phyloP scores from a whole-genome alignment of 2,113 vertebrate genomes.

The Sinocyclocheilus anshuiensis region DNA sequence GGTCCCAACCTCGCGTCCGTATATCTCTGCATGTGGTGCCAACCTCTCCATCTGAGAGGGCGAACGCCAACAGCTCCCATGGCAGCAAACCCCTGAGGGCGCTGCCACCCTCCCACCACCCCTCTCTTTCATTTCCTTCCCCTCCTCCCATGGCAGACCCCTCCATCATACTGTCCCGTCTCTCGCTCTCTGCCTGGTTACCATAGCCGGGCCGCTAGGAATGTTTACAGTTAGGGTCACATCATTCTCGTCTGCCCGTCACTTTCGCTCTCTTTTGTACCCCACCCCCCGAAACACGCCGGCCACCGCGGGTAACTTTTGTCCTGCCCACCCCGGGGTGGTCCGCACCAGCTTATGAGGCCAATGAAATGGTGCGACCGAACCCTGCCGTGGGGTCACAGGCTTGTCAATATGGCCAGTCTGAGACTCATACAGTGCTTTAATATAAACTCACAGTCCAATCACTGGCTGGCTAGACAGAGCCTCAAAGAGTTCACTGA shows the following conservation, averaged over 20 bases:
- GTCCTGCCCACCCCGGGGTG: conserved; percentile 36
- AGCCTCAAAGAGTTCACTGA: conserved; percentile 14
- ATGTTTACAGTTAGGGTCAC: conserved; percentile 53
- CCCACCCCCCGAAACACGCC: conserved; percentile 21
- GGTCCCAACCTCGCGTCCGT: background rate
- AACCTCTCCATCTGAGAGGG: conserved; percentile 56
- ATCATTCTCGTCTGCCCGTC: conserved; percentile 27
- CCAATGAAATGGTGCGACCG: conserved; percentile 44
- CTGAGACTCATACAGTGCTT: conserved; percentile 38
- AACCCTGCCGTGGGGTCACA: conserved; percentile 49
- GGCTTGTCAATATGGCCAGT: conserved; percentile 43
- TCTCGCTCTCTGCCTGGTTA: conserved; percentile 37
- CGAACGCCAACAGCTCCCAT: conserved; percentile 52
- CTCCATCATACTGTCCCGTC: conserved; percentile 32
- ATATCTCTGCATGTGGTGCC: conserved; percentile 49
- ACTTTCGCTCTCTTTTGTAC: conserved; percentile 17
- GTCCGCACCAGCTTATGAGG: conserved; percentile 37
- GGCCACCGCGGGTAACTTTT: conserved; percentile 55
- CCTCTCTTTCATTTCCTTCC: conserved; percentile 25
- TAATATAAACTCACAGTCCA: conserved; percentile 49
- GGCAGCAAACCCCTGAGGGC: conserved; percentile 55
- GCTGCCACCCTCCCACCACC: conserved; percentile 53
- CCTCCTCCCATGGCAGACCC: background rate
- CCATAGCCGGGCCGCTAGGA: conserved; percentile 40
- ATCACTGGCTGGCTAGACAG: conserved; percentile 40